phyloP scores from a whole-genome alignment of 2,888 invertebrate species.

The Caenorhabditis sp. region DNA sequence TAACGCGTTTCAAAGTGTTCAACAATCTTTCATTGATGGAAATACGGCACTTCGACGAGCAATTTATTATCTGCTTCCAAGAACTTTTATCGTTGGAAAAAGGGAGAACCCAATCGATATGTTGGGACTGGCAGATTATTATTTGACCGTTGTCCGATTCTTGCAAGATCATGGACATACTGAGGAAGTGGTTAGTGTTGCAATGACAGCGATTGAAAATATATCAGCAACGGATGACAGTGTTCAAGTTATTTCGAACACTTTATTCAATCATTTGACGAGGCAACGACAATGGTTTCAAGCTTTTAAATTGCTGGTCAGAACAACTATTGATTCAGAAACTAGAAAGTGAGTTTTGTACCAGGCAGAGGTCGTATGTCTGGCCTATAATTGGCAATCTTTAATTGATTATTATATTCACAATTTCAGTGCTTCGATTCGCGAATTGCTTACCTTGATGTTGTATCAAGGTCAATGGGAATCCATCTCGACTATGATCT shows the following conservation, averaged over 20 bases:
- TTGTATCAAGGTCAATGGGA: constrained; percentile 30
- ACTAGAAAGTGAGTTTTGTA: constrained; percentile 9
- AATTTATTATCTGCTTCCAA: constrained; percentile 35
- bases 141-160: constrained; percentile 40
- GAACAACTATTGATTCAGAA: constrained; percentile 18
- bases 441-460: constrained; percentile 37
- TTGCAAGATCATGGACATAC: constrained; percentile 51
- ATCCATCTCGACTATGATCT: constrained; percentile 37
- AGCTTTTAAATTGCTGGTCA: constrained; percentile 46
- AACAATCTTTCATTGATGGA: constrained; percentile 37
- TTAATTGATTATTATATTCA: too few species aligned
- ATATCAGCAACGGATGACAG: constrained; percentile 39
- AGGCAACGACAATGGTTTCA: constrained; percentile 44
- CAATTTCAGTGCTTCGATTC: constrained; percentile 20
- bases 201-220: constrained; percentile 44
- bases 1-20: constrained; percentile 46
- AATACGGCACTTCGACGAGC: constrained; percentile 53
- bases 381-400: too few species aligned
- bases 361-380: background rate
- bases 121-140: constrained; percentile 22
- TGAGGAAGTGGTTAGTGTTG: constrained; percentile 50
- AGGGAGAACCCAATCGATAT: constrained; percentile 20
- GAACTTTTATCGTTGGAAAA: background rate
- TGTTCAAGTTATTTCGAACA: constrained; percentile 48
- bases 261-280: constrained; percentile 59